Base-by-base conservation (phyloP, 2,113 vertebrate species). In the Pteruthius melanotis region DNA sequence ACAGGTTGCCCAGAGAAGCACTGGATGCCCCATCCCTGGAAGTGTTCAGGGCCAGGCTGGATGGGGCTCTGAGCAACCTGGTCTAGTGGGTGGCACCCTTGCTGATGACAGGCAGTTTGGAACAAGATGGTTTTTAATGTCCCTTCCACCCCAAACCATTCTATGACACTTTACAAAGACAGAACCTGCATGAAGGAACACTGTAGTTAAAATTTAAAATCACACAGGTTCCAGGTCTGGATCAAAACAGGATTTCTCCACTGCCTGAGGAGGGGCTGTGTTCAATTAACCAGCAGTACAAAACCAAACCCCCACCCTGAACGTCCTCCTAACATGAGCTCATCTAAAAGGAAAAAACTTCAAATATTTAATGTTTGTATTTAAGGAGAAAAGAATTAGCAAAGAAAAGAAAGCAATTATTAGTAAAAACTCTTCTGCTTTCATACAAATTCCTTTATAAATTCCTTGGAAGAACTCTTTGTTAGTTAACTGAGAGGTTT, bases 101-200 rank as follows among this genome's bases (percentile, higher is more conserved):
- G 60, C 61, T 60, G 28, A 8, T 52, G 28, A 20, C 23, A 45
- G 45, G 20, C 7, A 21, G 9, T 5, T n/a, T 35, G 47, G 44
- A 61, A 69, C 24, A n/a, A n/a, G 30, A 35, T 40, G n/a, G 19
- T 23, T 76, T 76, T 54, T 16, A 47, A 19, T 31, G 70, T 20
- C 40, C 12, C 31, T 76, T 69, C 47, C 31, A 42, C 13, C 8
- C n/a, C 47, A 42, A 42, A 49, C 26, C 26, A 16, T 35, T 35
- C n/a, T 1, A 1, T 3, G 24, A 7, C n/a, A 17, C 26, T 90
- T 57, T 30, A 59, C 10, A 40, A 82, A 39, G 23, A 44, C 19
- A 83, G 52, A 69, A 49, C 3, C 2, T 27, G 6, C 2, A 5
- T 1, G 6, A n/a, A 57, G 11, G 16, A 92, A 30, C 0, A 0